Base-by-base conservation (phyloP, 1,140 invertebrate species). In the Drosophila arawakana region DNA sequence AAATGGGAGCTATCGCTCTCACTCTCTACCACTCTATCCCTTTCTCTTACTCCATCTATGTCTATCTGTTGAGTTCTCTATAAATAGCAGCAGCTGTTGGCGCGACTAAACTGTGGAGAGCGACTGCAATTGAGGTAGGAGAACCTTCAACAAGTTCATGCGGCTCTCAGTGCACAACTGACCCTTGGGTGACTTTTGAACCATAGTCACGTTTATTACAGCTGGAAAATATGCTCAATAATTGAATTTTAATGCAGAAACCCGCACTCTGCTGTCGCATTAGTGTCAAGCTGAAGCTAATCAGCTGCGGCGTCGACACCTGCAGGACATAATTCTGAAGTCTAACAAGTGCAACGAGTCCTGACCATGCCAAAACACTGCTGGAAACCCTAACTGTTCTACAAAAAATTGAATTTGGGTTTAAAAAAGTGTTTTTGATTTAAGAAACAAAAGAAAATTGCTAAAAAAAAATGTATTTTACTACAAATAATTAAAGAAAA, bases 171-270 rank as follows among this genome's bases (percentile, higher is more conserved):
- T 13, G 11, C 21, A 63, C 25, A 70, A 59, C 47, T 59, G 73
- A 55, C 54, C 69, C 82, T 69, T 66, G 39, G 44, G 57, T 57
- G 79, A 76, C 65, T 76, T 74, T 73, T 68, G 72, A 78, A 60
- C 57, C 72, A 35, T 54, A 66, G 72, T 82, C 82, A 86, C 80
- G 83, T 88, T 46, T 47, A 69, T 43, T 76, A 61, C 84, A 89
- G 82, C 66, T 73, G 60, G 46, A 70, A 83, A 83, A 77, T 82
- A 67, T 88, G 55, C 57, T 72, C 49, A 57, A 52, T 88, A 88
- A 88, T 88, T 88, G 84, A 88, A 88, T 88, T 83, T 83, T 88
- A 88, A 88, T 88, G 84, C 84, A 74, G 67, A 21, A 49, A 60
- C 15, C 18, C 44, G 5, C 25, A n/a, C 25, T 30, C 25, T 30